Evolutionary conservation across 2,113 vertebrate genomes (phyloP).

Genomic region (Lagenorhynchus albirostris): DNA sequence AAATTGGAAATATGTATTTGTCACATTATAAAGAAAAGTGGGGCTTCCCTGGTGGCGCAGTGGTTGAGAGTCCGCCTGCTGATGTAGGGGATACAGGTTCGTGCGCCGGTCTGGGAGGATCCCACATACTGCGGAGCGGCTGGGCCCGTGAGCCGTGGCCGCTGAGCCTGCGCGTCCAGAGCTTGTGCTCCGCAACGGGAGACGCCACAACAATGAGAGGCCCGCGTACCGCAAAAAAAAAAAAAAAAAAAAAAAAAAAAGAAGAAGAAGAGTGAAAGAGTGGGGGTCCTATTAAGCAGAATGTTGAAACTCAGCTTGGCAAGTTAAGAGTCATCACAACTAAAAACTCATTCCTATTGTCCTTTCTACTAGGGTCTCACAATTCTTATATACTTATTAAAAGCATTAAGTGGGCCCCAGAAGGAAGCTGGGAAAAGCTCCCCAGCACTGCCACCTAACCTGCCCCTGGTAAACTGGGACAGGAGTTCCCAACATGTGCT

Average conservation of each 20-base stretch:
- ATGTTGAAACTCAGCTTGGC: neutral
- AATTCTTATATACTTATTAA: neutral
- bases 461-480: neutral
- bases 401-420: neutral
- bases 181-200: too few species aligned
- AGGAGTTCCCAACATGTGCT: neutral
- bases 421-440: neutral
- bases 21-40: constrained; percentile 22
- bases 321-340: neutral
- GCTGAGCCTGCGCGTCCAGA: too few species aligned
- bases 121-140: too few species aligned
- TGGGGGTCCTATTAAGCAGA: neutral
- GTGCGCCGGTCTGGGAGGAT: too few species aligned
- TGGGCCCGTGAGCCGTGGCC: too few species aligned
- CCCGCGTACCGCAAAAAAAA: too few species aligned
- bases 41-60: too few species aligned
- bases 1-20: neutral
- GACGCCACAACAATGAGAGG: too few species aligned
- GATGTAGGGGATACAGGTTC: too few species aligned
- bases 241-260: too few species aligned
- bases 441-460: neutral
- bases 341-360: neutral
- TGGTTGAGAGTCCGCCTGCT: too few species aligned
- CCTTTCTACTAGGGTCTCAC: neutral
- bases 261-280: neutral